Base-by-base conservation (phyloP, 1,140 invertebrate genomes). In the Colletes latitarsis region DNA sequence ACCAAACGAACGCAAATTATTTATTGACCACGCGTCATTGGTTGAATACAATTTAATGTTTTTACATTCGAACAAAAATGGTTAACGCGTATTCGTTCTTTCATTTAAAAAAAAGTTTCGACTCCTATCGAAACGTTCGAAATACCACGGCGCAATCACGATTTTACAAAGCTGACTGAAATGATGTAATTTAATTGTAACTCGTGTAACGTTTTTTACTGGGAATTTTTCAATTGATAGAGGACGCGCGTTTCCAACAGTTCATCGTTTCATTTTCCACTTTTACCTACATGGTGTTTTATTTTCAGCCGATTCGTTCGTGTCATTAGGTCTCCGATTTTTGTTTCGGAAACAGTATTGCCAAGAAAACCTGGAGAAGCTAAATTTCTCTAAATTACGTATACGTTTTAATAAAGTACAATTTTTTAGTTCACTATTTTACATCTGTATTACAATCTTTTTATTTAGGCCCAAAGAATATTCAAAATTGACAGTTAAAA, bases 181-280 rank as follows among this genome's bases (percentile, higher is more conserved):
- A 46, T 1, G 41, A 66, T 66, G 41, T 66, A 10, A 46, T 66
- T 67, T 67, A 1, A 49, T 21, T 21, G 64, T 49, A 49, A 67
- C 43, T 49, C 17, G 5, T 49, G 43, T 17, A 49, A 49, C 43
- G n/a, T 12, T 43, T 67, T n/a, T 49, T 14, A 21, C 49, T 41
- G 19, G 43, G 10, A 10, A 60, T 64, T 41, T 53, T 39, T 41
- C 60, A 49, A 74, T 74, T 64, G 17, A 64, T 41, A 19, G 6
- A 4, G 46, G 39, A 53, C 72, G 15, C 60, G 17, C n/a, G 14
- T 64, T 64, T 9, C n/a, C 19, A 39, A 15, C 60, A 6, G 64
- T 53, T 53, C 72, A 17, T 74, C 64, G 21, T 46, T 63, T 63
- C 58, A 67, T 67, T 67, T 19, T 67, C 0, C 9, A 49, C 4